These are phyloP conservation scores for Acanthoscelides obtectus DNA, from an alignment of 2,888 invertebrate species.

Conservation along the genomic window DNA sequence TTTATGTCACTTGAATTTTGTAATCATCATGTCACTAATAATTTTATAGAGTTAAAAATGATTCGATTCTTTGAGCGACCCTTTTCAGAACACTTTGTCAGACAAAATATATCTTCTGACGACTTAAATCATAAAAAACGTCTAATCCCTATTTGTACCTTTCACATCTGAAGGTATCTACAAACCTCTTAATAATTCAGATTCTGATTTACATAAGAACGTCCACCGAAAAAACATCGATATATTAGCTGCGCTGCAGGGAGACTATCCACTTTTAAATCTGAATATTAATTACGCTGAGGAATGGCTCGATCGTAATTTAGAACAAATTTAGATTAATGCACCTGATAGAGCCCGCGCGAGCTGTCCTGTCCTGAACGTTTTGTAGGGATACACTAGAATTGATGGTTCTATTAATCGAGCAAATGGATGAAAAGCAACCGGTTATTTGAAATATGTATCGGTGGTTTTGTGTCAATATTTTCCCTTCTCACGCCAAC, in stretches of 20 bases:
- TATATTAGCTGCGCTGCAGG: background rate
- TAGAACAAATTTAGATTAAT: conserved; percentile 14
- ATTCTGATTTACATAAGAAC: background rate
- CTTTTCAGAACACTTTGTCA: too few relatives aligned
- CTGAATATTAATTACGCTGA: conserved; percentile 13
- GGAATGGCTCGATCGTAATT: conserved; percentile 10
- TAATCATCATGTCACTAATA: too few relatives aligned
- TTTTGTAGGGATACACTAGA: background rate
- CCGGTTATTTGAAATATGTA: background rate
- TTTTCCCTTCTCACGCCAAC: too few relatives aligned
- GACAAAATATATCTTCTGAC: too few relatives aligned
- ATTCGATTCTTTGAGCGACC: too few relatives aligned
- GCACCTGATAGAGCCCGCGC: conserved; percentile 2
- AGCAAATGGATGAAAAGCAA: background rate
- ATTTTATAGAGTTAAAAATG: too few relatives aligned
- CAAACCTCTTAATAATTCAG: background rate
- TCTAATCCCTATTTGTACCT: background rate
- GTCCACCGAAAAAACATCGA: background rate
- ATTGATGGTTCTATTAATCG: background rate
- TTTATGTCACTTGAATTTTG: too few relatives aligned
- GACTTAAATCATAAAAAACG: background rate
- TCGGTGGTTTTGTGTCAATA: background rate
- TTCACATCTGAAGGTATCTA: background rate
- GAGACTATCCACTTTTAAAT: background rate
- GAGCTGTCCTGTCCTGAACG: background rate